A percentile compares a stretch with the other conserved stretches of the same genome.
Conservation (phyloP, 2,797 vertebrate species). For the Channa striata region DNA sequence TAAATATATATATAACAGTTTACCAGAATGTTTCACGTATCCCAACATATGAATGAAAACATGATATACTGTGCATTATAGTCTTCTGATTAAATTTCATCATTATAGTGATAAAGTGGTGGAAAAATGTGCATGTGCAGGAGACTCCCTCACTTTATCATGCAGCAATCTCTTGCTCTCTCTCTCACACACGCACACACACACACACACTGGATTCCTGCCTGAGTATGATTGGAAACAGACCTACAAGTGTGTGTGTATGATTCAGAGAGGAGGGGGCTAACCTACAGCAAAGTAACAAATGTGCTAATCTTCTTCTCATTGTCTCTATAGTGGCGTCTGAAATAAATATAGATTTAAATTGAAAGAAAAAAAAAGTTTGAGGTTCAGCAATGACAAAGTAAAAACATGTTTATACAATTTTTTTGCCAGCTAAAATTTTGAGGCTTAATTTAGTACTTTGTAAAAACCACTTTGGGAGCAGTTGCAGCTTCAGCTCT, state of each 20-base stretch:
- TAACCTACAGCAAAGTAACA: slow-evolving; percentile 51
- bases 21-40: too few relatives aligned
- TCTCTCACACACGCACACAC: slow-evolving; percentile 27
- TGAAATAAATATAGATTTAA: too few relatives aligned
- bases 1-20: too few relatives aligned
- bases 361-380: too few relatives aligned
- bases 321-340: slow-evolving; percentile 4
- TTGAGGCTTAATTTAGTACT: too few relatives aligned
- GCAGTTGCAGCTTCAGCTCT: too few relatives aligned
- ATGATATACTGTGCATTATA: too few relatives aligned
- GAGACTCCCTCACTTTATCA: neutral
- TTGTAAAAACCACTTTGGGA: too few relatives aligned
- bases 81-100: neutral
- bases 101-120: neutral
- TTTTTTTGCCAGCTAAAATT: too few relatives aligned
- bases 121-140: neutral
- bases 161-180: neutral
- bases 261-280: slow-evolving; percentile 47
- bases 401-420: too few relatives aligned
- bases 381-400: too few relatives aligned
- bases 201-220: slow-evolving; percentile 45
- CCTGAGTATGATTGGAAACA: slow-evolving; percentile 71
- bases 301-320: slow-evolving; percentile 41
- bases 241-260: slow-evolving; percentile 31
- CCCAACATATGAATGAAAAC: too few relatives aligned